phyloP scores from a whole-genome alignment of 2,113 vertebrate species.

The Xiphorhynchus elegans region DNA sequence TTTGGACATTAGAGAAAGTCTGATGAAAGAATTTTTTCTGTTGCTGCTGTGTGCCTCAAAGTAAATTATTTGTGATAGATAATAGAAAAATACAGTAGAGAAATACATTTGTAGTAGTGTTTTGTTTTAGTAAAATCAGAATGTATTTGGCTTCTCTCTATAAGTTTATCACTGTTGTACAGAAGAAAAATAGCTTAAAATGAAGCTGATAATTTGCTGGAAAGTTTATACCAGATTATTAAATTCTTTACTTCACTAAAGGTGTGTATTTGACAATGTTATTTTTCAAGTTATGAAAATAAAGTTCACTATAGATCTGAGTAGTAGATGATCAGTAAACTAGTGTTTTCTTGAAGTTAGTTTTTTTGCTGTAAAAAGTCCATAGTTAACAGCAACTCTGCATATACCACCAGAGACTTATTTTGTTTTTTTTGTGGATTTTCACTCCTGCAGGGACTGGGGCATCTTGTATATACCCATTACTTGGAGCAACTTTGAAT shows the following conservation, averaged over 20 bases:
- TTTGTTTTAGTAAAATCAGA: background rate
- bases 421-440: background rate
- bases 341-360: background rate
- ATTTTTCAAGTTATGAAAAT: background rate
- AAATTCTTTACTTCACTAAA: background rate
- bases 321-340: background rate
- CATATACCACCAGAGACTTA: fast-evolving
- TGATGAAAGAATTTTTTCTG: background rate
- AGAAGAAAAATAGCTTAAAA: background rate
- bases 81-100: background rate
- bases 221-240: background rate
- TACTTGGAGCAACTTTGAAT: slow-evolving; percentile 95
- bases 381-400: background rate
- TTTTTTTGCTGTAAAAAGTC: background rate
- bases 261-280: background rate
- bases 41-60: background rate
- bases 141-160: background rate
- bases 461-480: slow-evolving; percentile 96
- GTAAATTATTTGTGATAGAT: background rate
- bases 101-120: background rate
- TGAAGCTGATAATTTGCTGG: background rate
- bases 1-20: background rate
- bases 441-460: slow-evolving; percentile 85
- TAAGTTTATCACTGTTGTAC: background rate
- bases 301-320: background rate